These are phyloP conservation scores for Sciaenops ocellatus DNA, from an alignment of 2,797 vertebrate genomes.

Conservation along the genomic window DNA sequence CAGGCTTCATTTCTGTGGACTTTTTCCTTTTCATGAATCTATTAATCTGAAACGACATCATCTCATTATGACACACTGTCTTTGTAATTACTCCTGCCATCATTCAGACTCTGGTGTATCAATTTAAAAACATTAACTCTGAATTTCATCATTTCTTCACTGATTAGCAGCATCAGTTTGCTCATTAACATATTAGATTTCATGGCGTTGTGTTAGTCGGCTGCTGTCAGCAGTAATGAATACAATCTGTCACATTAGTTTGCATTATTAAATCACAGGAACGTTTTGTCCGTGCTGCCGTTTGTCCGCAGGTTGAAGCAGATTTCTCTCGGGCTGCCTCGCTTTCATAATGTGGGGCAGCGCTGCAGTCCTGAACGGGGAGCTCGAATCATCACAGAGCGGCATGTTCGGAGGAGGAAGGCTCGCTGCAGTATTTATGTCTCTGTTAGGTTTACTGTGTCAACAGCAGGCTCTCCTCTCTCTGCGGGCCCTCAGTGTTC, in stretches of 20 bases:
- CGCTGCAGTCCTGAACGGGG: slow-evolving; percentile 26
- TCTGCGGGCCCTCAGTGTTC: slow-evolving; percentile 15
- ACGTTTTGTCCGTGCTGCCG: slow-evolving; percentile 14
- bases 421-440: slow-evolving; percentile 42
- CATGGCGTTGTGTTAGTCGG: background rate
- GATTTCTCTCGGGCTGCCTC: slow-evolving; percentile 26
- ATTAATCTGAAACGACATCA: background rate
- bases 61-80: background rate
- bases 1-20: too few species aligned
- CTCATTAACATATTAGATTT: background rate
- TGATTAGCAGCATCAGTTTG: slow-evolving; percentile 4
- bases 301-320: slow-evolving; percentile 15
- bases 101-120: background rate
- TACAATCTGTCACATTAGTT: slow-evolving; percentile 5
- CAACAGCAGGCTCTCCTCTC: slow-evolving; percentile 16
- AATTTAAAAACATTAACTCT: slow-evolving; percentile 22
- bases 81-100: slow-evolving; percentile 6
- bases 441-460: slow-evolving; percentile 34
- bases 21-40: background rate
- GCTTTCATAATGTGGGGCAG: slow-evolving; percentile 43
- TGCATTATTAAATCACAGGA: slow-evolving; percentile 30
- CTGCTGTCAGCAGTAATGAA: slow-evolving; percentile 21
- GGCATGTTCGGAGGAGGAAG: slow-evolving; percentile 5
- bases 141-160: slow-evolving; percentile 1
- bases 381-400: slow-evolving; percentile 18